These are phyloP conservation scores for Threskiornis aethiopicus DNA, from an alignment of 2,797 vertebrate species.

Conservation along the genomic window DNA sequence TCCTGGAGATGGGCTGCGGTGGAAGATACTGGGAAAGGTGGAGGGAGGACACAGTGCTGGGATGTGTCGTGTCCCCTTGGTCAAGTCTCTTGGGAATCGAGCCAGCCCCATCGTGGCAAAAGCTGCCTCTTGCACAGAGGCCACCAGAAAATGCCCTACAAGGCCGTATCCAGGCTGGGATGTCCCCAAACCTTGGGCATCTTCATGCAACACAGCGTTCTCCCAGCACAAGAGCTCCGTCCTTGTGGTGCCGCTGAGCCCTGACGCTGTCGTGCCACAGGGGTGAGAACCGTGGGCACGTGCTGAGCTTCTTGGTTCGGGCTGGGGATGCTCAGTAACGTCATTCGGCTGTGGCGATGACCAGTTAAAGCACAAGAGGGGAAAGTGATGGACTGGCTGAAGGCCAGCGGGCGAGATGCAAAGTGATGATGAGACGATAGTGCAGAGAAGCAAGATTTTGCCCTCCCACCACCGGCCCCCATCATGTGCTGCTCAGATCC, in stretches of 20 bases:
- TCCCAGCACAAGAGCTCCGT: fast-evolving
- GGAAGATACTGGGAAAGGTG: not conserved
- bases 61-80: fast-evolving
- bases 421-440: not conserved
- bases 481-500: no score
- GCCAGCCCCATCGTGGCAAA: fast-evolving
- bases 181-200: not conserved
- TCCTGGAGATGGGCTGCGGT: not conserved
- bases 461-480: not conserved
- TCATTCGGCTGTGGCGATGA: not conserved
- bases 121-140: not conserved
- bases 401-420: not conserved
- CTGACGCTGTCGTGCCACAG: not conserved
- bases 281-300: fast-evolving
- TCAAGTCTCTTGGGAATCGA: fast-evolving
- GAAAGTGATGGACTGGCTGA: not conserved
- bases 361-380: not conserved
- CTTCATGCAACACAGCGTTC: fast-evolving
- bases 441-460: not conserved
- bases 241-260: not conserved
- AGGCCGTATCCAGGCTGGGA: not conserved
- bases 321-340: not conserved
- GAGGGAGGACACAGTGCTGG: fast-evolving
- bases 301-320: not conserved
- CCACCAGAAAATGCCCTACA: not conserved